Evolutionary conservation across 2,113 vertebrate species (phyloP).

Genomic region (Zootoca vivipara): DNA sequence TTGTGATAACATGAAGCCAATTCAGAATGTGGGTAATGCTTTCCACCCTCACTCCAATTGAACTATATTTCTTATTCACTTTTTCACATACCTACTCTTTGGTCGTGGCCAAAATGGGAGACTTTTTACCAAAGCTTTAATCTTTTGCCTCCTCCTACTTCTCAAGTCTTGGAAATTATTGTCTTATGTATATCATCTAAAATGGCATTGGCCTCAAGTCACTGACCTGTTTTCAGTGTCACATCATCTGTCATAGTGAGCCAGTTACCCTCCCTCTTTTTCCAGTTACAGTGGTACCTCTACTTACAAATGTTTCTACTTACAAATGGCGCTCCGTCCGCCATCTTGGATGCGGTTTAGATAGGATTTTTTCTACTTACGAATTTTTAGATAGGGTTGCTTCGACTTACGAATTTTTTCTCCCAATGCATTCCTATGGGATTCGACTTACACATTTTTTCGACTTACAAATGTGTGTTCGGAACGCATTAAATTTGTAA

Average conservation of each 20-base stretch:
- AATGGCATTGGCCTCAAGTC: background rate
- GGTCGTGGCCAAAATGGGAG: too few species aligned
- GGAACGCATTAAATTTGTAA: too few species aligned
- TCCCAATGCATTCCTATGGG: too few species aligned
- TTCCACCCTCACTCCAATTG: background rate
- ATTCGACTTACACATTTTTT: too few species aligned
- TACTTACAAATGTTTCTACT: too few species aligned
- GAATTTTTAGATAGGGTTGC: too few species aligned
- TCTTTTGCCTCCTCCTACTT: background rate
- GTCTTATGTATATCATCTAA: background rate
- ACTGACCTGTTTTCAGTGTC: background rate
- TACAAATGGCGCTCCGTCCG: too few species aligned
- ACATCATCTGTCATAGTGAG: background rate
- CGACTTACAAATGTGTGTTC: too few species aligned
- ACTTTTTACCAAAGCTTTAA: background rate
- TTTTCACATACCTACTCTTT: background rate
- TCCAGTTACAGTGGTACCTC: too few species aligned
- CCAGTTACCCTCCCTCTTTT: background rate
- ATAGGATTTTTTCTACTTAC: too few species aligned
- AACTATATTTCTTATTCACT: background rate
- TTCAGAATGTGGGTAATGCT: background rate
- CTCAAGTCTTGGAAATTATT: background rate
- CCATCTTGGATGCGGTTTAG: too few species aligned
- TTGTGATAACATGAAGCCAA: background rate
- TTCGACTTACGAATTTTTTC: too few species aligned